Percentiles rank a stretch among this genome's conserved stretches.
phyloP scores from a whole-genome alignment of 1,140 invertebrate species.

The Drosophila ogumai region DNA sequence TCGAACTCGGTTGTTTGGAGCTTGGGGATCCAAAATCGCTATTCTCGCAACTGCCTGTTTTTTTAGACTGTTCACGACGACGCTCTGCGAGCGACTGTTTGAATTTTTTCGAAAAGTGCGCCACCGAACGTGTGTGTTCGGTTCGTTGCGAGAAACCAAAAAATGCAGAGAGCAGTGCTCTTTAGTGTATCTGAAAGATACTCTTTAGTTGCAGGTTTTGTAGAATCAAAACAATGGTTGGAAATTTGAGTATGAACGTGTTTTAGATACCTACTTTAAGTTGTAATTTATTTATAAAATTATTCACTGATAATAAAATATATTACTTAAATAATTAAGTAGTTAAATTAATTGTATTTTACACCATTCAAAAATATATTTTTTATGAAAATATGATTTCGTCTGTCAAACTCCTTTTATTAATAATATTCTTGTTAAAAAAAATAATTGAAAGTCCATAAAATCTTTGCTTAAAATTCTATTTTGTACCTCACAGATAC shows the following conservation, averaged over 20 bases:
- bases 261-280: not conserved
- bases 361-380: not conserved
- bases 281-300: not conserved
- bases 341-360: not conserved
- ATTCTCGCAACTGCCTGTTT: constrained; percentile 8
- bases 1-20: constrained; percentile 8
- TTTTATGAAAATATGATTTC: not conserved
- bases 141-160: constrained; percentile 3
- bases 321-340: too few relatives aligned
- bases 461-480: not conserved
- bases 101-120: constrained; percentile 8
- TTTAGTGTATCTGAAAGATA: constrained; percentile 1
- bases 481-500: not conserved
- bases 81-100: constrained; percentile 19
- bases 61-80: constrained; percentile 14
- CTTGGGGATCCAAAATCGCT: constrained; percentile 7
- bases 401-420: not conserved
- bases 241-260: not conserved
- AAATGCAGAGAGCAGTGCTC: not conserved
- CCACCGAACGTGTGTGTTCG: constrained; percentile 2
- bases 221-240: constrained; percentile 11
- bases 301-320: too few relatives aligned
- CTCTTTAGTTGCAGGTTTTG: not conserved
- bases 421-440: too few relatives aligned
- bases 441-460: not conserved